Evolutionary conservation across 1,140 invertebrate species (phyloP).

Genomic region (Hyposmocoma kahamanoa): DNA sequence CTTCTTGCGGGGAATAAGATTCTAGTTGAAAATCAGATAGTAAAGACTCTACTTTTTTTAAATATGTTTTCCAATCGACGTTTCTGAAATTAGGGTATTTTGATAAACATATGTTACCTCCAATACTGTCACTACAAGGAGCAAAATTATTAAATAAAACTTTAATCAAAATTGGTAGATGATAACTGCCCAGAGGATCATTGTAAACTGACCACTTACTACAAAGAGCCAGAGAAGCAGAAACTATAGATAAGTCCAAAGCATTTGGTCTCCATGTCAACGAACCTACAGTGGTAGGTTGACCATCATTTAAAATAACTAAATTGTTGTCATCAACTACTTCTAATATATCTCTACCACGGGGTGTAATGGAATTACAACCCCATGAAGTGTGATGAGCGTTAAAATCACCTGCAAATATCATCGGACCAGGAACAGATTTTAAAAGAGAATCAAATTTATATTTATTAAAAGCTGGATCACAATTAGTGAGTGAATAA

Average conservation of each 20-base stretch:
- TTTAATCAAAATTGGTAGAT: constrained; percentile 12
- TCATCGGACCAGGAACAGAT: constrained; percentile 15
- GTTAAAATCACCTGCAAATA: constrained; percentile 23
- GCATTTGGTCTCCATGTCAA: constrained; percentile 13
- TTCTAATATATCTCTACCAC: constrained; percentile 5
- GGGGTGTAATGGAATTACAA: constrained; percentile 2
- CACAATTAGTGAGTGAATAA: constrained; percentile 9
- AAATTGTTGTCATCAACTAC: constrained; percentile 12
- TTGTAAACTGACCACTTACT: constrained; percentile 13
- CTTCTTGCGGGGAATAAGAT: neutral
- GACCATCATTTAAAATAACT: constrained; percentile 13
- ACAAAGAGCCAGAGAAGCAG: neutral
- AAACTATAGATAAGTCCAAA: constrained; percentile 13
- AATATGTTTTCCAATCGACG: neutral
- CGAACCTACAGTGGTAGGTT: constrained; percentile 11
- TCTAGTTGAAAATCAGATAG: neutral
- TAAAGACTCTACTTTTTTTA: neutral
- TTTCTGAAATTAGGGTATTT: neutral
- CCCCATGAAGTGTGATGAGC: constrained; percentile 18
- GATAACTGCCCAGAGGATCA: constrained; percentile 15
- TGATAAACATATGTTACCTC: neutral
- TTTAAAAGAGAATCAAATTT: constrained; percentile 16
- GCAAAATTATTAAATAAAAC: neutral
- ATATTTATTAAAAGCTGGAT: constrained; percentile 10
- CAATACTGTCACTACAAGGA: neutral